Evolutionary conservation across 2,888 invertebrate genomes (phyloP), one percentile per base, ranked within the genome.

Genomic region (Petrolisthes manimaculis): DNA sequence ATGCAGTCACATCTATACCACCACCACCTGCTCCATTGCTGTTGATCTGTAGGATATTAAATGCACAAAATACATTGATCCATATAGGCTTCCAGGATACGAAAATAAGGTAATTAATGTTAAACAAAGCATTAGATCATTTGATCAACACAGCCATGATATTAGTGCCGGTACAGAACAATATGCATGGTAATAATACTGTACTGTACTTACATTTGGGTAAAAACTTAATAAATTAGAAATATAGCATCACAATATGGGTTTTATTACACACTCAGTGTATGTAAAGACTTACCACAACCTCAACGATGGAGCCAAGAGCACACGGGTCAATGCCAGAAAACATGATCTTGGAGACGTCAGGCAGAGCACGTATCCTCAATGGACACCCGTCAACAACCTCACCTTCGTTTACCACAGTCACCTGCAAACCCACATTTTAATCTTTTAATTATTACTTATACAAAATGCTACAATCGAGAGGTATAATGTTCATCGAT

Each of bases 321-420:
- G 98, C 97, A 93, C 98, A 98, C 4, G 98, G 98, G 86, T 97
- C 97, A 95, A 98, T 97, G 84, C 98, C 98, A 0, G 97, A 97
- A 89, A 96, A 96, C 90, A 91, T 91, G 69, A 98, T 97, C 92
- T 96, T 96, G 89, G 97, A 95, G 91, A 97, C 93, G 90, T 97
- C 96, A 55, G 98, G 98, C 92, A 97, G 94, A 0, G 97, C 97
- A 92, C 97, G 95, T 93, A 98, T 97, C 93, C 96, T 96, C 24
- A 94, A 93, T 5, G 95, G 95, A 92, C 95, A 95, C 21, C 95
- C 95, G 86, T 94, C 94, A 56, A 95, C 94, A 61, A 94, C 92
- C 91, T 95, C 94, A 53, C 94, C 94, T 91, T 95, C 94, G 92
- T 95, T 94, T 92, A 94, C 94, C 69, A 95, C 94, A 92, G 94